A percentile compares a stretch with the other conserved stretches of the same genome.
phyloP scores from a whole-genome alignment of 2,888 invertebrate genomes.

The Nysson spinosus region DNA sequence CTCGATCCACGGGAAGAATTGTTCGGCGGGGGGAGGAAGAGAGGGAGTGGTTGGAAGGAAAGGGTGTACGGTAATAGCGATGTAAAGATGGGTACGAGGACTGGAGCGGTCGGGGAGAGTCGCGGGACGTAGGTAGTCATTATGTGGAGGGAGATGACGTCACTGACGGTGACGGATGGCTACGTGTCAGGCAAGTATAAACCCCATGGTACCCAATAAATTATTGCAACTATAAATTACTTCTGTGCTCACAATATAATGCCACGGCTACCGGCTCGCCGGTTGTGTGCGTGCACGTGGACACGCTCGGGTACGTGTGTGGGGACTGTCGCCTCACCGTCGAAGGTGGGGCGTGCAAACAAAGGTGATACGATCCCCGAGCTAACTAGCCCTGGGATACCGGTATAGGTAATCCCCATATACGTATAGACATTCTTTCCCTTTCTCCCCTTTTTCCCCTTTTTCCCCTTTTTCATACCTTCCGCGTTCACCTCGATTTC shows the following conservation, averaged over 20 bases:
- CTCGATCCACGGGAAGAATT: conserved; percentile 47
- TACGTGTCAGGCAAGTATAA: conserved; percentile 78
- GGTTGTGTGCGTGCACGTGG: conserved; percentile 52
- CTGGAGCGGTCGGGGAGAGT: conserved; percentile 43
- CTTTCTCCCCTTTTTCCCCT: not conserved
- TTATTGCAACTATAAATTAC: conserved; percentile 78
- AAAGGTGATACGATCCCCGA: conserved; percentile 64
- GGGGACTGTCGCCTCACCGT: conserved; percentile 48
- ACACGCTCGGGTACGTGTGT: conserved; percentile 23
- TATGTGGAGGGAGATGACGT: conserved; percentile 77
- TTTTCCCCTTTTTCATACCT: not conserved
- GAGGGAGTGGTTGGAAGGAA: conserved; percentile 25
- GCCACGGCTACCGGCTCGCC: conserved; percentile 73
- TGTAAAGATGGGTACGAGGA: conserved; percentile 49
- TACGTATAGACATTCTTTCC: conserved; percentile 13
- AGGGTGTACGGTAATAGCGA: conserved; percentile 37
- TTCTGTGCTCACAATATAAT: conserved; percentile 77
- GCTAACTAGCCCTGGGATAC: conserved; percentile 69
- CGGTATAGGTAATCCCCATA: conserved; percentile 31
- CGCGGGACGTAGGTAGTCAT: conserved; percentile 75
- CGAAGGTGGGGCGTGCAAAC: conserved; percentile 64
- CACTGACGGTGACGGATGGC: conserved; percentile 78
- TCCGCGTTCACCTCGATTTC: conserved; percentile 7
- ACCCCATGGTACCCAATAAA: conserved; percentile 78
- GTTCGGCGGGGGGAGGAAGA: conserved; percentile 22